These are phyloP conservation scores for Homalodisca vitripennis DNA, from an alignment of 1,140 invertebrate genomes.

Conservation along the genomic window DNA sequence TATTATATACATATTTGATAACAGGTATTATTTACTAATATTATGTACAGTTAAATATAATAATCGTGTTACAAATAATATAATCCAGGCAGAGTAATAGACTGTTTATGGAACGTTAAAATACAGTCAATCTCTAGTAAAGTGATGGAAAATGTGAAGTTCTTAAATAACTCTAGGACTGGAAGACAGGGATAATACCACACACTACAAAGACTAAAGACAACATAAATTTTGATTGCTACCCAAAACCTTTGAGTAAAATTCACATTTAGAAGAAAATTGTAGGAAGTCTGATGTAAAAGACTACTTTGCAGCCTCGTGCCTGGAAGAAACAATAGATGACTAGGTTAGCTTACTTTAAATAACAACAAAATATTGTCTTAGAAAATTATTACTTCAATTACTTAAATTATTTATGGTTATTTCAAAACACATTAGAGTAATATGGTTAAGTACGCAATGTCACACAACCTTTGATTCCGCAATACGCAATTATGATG, in stretches of 20 bases:
- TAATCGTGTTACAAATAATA: constrained; percentile 10
- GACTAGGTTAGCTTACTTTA: constrained; percentile 21
- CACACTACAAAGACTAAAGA: not conserved
- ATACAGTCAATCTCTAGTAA: not conserved
- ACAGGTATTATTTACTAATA: constrained; percentile 21
- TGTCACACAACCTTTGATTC: constrained; percentile 6
- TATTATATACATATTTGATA: not conserved
- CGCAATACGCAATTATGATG: not conserved
- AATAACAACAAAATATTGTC: constrained; percentile 6
- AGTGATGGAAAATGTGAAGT: not conserved
- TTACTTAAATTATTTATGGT: not conserved
- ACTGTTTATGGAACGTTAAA: too few relatives aligned
- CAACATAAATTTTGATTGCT: too few relatives aligned
- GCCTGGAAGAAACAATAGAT: not conserved
- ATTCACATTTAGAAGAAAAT: constrained; percentile 2
- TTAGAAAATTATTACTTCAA: not conserved
- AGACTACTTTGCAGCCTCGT: not conserved
- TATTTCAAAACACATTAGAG: not conserved
- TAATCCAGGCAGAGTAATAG: constrained; percentile 2
- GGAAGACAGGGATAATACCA: not conserved
- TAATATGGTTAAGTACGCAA: constrained; percentile 14
- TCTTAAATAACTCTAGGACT: not conserved
- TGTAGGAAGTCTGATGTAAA: not conserved
- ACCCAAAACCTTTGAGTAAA: not conserved
- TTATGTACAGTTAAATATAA: constrained; percentile 18